phyloP scores from a whole-genome alignment of 2,113 vertebrate species.

The Passerina amoena region DNA sequence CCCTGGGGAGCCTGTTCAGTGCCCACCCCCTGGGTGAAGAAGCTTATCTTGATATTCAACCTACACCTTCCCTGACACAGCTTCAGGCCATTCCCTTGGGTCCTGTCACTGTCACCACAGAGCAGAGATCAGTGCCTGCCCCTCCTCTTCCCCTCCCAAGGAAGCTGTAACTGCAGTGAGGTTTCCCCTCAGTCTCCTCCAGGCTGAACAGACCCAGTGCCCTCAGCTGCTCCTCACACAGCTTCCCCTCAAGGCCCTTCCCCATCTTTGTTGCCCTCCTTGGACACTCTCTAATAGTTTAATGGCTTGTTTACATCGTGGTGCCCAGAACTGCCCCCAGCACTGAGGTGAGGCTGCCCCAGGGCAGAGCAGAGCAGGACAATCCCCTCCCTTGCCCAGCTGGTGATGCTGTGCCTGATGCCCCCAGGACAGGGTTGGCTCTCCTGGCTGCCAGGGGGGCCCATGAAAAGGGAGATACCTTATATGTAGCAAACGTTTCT shows the following conservation, averaged over 20 bases:
- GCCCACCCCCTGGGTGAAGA: neutral
- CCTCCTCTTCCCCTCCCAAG: rapidly evolving
- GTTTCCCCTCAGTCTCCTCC: neutral
- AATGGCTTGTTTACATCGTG: rapidly evolving
- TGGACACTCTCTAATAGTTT: neutral
- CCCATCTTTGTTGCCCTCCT: neutral
- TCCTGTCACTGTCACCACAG: neutral
- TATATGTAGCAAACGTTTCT: neutral
- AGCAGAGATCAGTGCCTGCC: neutral
- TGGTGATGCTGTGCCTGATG: neutral
- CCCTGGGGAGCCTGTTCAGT: neutral
- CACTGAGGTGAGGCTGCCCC: neutral
- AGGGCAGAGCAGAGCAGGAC: neutral
- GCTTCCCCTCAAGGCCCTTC: neutral
- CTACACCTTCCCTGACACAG: neutral
- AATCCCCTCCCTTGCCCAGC: neutral
- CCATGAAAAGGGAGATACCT: neutral
- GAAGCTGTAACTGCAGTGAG: neutral
- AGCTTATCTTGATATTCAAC: rapidly evolving
- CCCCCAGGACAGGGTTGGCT: rapidly evolving
- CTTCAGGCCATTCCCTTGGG: rapidly evolving
- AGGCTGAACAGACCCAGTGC: neutral
- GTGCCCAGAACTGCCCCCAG: neutral
- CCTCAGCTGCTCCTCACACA: rapidly evolving
- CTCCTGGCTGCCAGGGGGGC: neutral